Evolutionary conservation across 2,888 invertebrate species (phyloP).

Genomic region (Acanthosoma haemorrhoidale): DNA sequence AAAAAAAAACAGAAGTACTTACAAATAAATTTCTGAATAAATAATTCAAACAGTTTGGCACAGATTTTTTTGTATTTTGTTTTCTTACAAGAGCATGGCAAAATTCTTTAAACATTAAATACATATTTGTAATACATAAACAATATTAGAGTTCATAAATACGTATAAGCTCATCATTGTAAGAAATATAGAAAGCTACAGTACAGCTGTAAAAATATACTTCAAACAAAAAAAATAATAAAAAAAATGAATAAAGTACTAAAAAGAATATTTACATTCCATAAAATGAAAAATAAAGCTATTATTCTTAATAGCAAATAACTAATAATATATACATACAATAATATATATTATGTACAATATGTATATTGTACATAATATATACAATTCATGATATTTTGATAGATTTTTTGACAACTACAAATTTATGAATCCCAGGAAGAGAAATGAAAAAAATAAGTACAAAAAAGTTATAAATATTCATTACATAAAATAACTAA

Average conservation of each 20-base stretch:
- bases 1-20: background rate
- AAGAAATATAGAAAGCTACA: constrained; percentile 5
- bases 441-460: background rate
- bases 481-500: background rate
- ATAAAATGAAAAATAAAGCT: background rate
- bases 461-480: background rate
- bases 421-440: background rate
- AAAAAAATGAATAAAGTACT: too few species aligned
- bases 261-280: constrained; percentile 1
- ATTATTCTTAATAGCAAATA: background rate
- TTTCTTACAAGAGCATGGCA: background rate
- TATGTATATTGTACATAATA: background rate
- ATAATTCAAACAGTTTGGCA: background rate
- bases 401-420: too few species aligned
- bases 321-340: background rate
- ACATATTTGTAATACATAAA: background rate
- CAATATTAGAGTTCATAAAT: background rate
- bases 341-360: background rate
- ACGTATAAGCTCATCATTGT: background rate
- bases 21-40: background rate
- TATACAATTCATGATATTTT: background rate
- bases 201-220: background rate
- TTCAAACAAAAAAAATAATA: background rate
- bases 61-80: background rate
- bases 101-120: background rate